These are phyloP conservation scores for Drosophila rhopaloa DNA, from an alignment of 1,140 invertebrate species.

Conservation along the genomic window DNA sequence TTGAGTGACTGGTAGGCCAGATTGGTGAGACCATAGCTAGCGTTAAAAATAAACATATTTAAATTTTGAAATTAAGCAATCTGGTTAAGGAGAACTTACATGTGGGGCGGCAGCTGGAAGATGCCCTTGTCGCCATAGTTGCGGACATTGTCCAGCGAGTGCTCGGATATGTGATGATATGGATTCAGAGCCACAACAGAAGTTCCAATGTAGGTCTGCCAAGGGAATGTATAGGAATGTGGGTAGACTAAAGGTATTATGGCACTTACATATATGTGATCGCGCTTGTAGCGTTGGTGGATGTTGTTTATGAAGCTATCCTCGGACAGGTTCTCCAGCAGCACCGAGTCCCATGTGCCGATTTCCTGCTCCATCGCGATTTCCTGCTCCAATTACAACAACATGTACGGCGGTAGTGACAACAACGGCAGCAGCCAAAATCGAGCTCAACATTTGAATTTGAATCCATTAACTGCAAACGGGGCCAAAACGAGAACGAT, in stretches of 20 bases:
- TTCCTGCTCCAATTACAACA: constrained; percentile 37
- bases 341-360: constrained; percentile 91
- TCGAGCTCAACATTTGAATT: constrained; percentile 62
- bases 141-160: constrained; percentile 91
- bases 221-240: constrained; percentile 4
- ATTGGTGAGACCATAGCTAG: constrained; percentile 82
- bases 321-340: constrained; percentile 90
- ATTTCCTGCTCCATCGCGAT: constrained; percentile 84
- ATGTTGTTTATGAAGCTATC: constrained; percentile 91
- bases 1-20: constrained; percentile 81
- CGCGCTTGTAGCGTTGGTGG: constrained; percentile 90
- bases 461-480: constrained; percentile 55
- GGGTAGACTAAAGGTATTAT: background rate
- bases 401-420: constrained; percentile 38
- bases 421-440: constrained; percentile 40
- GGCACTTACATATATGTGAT: constrained; percentile 90
- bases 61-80: background rate
- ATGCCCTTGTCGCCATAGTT: constrained; percentile 91
- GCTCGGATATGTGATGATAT: constrained; percentile 89
- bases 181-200: constrained; percentile 92
- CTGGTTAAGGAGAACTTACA: constrained; percentile 86
- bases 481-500: constrained; percentile 31
- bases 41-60: background rate
- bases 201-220: constrained; percentile 91
- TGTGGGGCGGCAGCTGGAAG: constrained; percentile 94